Conservation (phyloP, 2,797 vertebrate genomes). For the Champsocephalus esox region DNA sequence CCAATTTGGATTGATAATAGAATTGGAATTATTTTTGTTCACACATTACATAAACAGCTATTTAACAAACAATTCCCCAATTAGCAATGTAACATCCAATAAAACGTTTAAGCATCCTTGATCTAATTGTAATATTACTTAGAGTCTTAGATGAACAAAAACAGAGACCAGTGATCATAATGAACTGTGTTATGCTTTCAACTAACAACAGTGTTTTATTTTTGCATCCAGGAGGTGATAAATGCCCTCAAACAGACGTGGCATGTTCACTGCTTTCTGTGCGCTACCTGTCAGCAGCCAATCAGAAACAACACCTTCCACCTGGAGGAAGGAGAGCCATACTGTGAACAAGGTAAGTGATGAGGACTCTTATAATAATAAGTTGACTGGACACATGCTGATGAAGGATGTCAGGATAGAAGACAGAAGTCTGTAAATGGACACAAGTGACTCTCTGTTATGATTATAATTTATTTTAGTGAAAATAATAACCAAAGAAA, state of each 20-base stretch:
- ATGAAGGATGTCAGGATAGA: background rate
- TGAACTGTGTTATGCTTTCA: background rate
- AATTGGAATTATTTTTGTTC: background rate
- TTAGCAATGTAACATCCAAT: background rate
- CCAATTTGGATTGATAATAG: background rate
- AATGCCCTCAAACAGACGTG: constrained; percentile 97
- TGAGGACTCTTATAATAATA: background rate
- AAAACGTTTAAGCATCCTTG: background rate
- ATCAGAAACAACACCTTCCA: constrained; percentile 96
- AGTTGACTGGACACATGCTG: background rate
- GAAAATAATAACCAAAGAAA: background rate
- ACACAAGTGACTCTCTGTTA: background rate
- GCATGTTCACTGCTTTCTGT: constrained; percentile 96
- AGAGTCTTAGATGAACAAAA: background rate
- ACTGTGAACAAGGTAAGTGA: constrained; percentile 93
- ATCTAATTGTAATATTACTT: background rate
- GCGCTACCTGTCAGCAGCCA: constrained; percentile 93
- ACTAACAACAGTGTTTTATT: constrained; percentile 30
- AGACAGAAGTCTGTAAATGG: background rate
- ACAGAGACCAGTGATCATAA: background rate
- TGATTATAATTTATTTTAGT: background rate
- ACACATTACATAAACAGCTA: background rate
- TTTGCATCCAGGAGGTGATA: constrained; percentile 92
- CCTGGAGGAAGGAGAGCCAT: constrained; percentile 95
- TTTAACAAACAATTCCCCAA: background rate